These are phyloP conservation scores for Scomber colias DNA, from an alignment of 2,113 vertebrate species.

Conservation along the genomic window DNA sequence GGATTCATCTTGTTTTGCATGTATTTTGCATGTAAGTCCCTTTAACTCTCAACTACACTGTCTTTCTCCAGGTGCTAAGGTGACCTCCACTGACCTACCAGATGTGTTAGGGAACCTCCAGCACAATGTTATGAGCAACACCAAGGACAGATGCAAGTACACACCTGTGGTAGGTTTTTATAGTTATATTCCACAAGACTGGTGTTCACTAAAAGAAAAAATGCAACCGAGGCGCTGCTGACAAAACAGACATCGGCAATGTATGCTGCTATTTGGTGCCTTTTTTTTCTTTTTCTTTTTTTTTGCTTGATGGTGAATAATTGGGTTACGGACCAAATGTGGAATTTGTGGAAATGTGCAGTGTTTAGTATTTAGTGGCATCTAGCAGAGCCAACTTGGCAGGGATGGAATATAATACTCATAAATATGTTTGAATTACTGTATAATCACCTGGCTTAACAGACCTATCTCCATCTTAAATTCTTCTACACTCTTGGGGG, in stretches of 20 bases:
- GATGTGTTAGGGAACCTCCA: constrained; percentile 92
- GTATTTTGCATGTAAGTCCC: not conserved
- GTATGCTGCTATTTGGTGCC: not conserved
- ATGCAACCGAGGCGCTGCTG: not conserved
- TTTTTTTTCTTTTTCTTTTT: not conserved
- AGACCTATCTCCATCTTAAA: too few relatives aligned
- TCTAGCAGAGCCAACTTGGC: too few relatives aligned
- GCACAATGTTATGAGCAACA: constrained; percentile 91
- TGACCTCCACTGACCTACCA: constrained; percentile 94
- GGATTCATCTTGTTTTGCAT: not conserved
- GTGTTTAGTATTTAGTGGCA: too few relatives aligned
- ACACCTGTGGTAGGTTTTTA: constrained; percentile 77
- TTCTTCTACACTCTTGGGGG: too few relatives aligned
- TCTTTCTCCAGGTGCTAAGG: constrained; percentile 87
- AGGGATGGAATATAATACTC: too few relatives aligned
- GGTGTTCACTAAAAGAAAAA: too few relatives aligned
- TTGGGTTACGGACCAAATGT: not conserved
- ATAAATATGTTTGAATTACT: too few relatives aligned
- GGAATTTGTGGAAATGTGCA: not conserved
- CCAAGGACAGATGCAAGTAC: constrained; percentile 89
- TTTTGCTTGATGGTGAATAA: not conserved
- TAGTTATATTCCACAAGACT: not conserved
- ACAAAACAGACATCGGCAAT: not conserved
- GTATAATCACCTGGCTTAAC: too few relatives aligned
- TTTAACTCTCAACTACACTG: not conserved